Evolutionary conservation across 1,140 invertebrate species (phyloP).

Genomic region (Listronotus bonariensis): DNA sequence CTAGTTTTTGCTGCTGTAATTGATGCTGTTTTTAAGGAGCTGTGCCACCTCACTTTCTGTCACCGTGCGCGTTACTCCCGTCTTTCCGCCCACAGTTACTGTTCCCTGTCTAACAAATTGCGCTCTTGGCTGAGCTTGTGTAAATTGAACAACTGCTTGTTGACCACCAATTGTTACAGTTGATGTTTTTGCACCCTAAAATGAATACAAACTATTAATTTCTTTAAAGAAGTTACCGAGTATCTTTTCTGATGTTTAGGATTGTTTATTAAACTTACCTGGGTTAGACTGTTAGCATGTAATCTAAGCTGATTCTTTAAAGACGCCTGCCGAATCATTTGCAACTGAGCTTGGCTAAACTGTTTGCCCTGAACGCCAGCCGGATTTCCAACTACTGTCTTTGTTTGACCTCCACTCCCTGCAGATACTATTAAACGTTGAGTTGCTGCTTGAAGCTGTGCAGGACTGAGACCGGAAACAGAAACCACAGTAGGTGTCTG

Average conservation of each 20-base stretch:
- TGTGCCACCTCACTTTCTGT: conserved; percentile 73
- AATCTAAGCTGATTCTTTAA: conserved; percentile 53
- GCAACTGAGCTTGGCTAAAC: conserved; percentile 51
- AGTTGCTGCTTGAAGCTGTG: conserved; percentile 58
- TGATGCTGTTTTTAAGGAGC: conserved; percentile 70
- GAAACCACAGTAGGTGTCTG: conserved; percentile 58
- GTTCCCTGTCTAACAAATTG: conserved; percentile 53
- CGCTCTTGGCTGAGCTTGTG: conserved; percentile 50
- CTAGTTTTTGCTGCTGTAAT: conserved; percentile 61
- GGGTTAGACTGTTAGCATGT: conserved; percentile 56
- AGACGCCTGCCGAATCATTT: conserved; percentile 56
- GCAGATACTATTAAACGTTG: conserved; percentile 58
- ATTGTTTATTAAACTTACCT: conserved; percentile 8
- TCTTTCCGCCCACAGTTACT: conserved; percentile 52
- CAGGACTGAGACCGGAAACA: conserved; percentile 54
- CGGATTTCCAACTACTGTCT: conserved; percentile 56
- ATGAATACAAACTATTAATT: neutral
- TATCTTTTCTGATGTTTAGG: too few species aligned
- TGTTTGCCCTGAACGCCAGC: conserved; percentile 59
- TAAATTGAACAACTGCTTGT: conserved; percentile 52
- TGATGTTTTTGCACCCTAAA: conserved; percentile 50
- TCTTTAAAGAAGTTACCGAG: too few species aligned
- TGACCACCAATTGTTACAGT: conserved; percentile 52
- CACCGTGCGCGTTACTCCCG: conserved; percentile 61
- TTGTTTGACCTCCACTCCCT: conserved; percentile 48